Base-by-base conservation (phyloP, 2,797 vertebrate genomes). In the Labeo calbasu region DNA sequence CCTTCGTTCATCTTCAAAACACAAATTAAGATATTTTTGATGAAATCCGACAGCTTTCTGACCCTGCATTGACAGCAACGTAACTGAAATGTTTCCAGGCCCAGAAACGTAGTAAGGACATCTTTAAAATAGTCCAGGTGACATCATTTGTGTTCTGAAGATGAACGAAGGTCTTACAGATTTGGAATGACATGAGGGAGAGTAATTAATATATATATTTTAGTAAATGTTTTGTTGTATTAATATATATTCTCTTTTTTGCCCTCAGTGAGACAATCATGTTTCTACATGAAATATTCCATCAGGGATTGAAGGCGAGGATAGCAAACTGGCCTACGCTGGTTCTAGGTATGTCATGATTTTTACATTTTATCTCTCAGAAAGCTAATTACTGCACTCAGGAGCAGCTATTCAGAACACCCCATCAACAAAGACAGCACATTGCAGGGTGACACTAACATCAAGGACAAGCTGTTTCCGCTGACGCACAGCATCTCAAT, bases 241-340 rank as follows among this genome's bases (percentile, higher is more conserved):
- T 77, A 10, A 73, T 59, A 50, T 73, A 21, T 55, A 2, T 51
- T 61, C 69, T n/a, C 15, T 21, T 79, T 70, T 90, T 40, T 88
- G 15, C 89, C 72, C 83, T 84, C 92, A 99, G 98, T 91, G 98
- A 99, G 95, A 99, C 98, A 86, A 99, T 99, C 88, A 99, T 99
- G 98, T 99, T 99, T 92, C 96, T 99, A 72, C 98, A 99, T 90
- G 98, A 99, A 94, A 99, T 99, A 94, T 99, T 99, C 94, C 98
- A 99, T 91, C 98, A 99, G 93, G 98, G 98, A 90, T 92, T 99
- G 87, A 99, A 99, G 93, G 98, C 98, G 65, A 96, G 98, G 91
- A 97, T 99, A 90, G 97, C 97, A 84, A 99, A 99, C 92, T 99
- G 98, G 98, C 98, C 98, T 61, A 99, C 97, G 59, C 94, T 99